phyloP scores from a whole-genome alignment of 1,140 invertebrate genomes.

The Drosophila guanche region DNA sequence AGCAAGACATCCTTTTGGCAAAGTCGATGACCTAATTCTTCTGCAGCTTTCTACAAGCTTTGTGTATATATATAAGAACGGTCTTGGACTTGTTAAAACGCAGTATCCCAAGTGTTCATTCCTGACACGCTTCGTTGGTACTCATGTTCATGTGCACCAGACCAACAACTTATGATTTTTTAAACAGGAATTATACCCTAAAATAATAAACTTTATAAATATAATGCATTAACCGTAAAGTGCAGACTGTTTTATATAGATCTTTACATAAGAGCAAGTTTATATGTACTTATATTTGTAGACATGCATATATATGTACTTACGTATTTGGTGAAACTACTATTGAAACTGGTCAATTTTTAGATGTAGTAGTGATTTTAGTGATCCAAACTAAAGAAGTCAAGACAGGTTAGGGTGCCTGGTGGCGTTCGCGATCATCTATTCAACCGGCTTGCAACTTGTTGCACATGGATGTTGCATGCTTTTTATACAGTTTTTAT shows the following conservation, averaged over 20 bases:
- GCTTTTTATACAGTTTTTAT: conserved; percentile 43
- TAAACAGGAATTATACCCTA: conserved; percentile 4
- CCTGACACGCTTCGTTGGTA: conserved; percentile 32
- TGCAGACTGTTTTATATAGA: too few species aligned
- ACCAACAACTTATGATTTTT: conserved; percentile 13
- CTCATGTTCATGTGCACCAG: conserved; percentile 44
- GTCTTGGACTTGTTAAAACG: conserved; percentile 59
- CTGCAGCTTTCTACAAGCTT: conserved; percentile 59
- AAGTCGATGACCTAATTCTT: conserved; percentile 63
- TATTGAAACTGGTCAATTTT: conserved; percentile 18
- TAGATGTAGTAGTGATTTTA: too few species aligned
- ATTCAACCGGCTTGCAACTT: conserved; percentile 7
- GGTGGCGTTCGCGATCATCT: conserved; percentile 22
- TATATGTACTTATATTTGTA: conserved; percentile 17
- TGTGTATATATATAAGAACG: conserved; percentile 61
- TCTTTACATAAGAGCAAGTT: neutral
- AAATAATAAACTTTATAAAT: conserved; percentile 36
- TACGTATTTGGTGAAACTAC: neutral
- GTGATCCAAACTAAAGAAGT: conserved; percentile 6
- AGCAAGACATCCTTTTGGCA: conserved; percentile 53
- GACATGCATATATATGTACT: conserved; percentile 19
- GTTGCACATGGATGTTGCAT: conserved; percentile 30
- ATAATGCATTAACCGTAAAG: neutral
- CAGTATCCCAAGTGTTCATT: conserved; percentile 47
- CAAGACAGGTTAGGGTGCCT: conserved; percentile 32